Evolutionary conservation across 2,113 vertebrate genomes (phyloP).

Genomic region (Salvelinus fontinalis): DNA sequence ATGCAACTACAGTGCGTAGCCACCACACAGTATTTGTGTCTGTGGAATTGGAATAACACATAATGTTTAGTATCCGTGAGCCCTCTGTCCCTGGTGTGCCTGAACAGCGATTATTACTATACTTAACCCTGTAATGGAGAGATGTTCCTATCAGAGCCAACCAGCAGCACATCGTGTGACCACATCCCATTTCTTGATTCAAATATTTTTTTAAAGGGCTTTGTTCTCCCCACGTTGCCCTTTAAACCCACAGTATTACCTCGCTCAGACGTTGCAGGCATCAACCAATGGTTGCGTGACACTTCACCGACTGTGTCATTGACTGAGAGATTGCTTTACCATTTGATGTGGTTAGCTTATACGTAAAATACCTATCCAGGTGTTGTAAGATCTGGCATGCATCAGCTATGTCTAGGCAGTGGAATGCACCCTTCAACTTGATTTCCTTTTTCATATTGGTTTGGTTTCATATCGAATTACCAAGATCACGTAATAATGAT

Average conservation of each 20-base stretch:
- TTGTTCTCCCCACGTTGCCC: conserved; percentile 19
- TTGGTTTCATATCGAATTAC: neutral
- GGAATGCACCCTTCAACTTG: neutral
- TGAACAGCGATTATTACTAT: conserved; percentile 25
- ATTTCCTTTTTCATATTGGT: neutral
- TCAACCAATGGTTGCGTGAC: too few species aligned
- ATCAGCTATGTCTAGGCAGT: too few species aligned
- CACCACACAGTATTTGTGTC: neutral
- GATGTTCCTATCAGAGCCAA: conserved; percentile 11
- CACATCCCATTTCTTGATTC: conserved; percentile 29
- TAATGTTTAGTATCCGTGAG: conserved; percentile 18
- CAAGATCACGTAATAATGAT: neutral
- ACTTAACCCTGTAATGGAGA: conserved; percentile 26
- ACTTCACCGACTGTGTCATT: too few species aligned
- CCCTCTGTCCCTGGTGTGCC: conserved; percentile 5
- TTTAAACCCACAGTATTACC: conserved; percentile 11
- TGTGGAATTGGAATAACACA: neutral
- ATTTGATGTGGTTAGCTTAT: too few species aligned
- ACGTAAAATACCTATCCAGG: too few species aligned
- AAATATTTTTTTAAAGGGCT: conserved; percentile 2
- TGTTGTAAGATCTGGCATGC: too few species aligned
- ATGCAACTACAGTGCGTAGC: too few species aligned
- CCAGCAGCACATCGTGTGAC: neutral
- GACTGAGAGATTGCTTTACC: too few species aligned
- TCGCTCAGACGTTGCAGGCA: too few species aligned